Evolutionary conservation across 2,797 vertebrate species (phyloP).

Genomic region (Chelon auratus): DNA sequence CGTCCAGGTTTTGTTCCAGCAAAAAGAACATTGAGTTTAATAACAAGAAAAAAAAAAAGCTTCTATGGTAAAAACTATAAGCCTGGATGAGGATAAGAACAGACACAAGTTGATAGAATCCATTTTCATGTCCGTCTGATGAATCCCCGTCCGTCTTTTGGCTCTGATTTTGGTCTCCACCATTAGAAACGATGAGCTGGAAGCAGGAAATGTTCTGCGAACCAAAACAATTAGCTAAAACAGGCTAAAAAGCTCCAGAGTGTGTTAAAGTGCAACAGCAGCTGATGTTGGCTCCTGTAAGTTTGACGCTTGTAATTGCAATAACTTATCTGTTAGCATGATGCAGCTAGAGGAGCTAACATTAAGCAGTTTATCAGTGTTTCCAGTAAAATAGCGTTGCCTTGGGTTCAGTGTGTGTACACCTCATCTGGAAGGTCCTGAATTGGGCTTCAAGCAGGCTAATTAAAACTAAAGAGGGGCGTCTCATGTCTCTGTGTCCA

Average conservation of each 20-base stretch:
- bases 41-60: neutral
- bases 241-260: neutral
- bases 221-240: neutral
- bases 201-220: neutral
- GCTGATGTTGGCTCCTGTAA: neutral
- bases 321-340: neutral
- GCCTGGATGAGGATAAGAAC: neutral
- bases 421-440: neutral
- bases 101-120: neutral
- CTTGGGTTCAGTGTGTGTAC: neutral
- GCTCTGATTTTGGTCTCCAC: neutral
- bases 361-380: neutral
- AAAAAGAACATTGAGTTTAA: neutral
- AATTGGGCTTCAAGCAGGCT: neutral
- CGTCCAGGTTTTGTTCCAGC: constrained; percentile 1
- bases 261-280: no score
- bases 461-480: neutral
- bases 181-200: neutral
- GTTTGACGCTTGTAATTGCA: no score
- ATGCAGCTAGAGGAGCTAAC: neutral
- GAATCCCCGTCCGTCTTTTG: neutral
- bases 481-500: no score
- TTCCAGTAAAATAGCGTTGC: neutral
- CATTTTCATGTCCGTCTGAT: neutral
- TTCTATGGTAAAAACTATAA: no score